These are phyloP conservation scores for Drymonia ruficornis DNA, from an alignment of 2,888 invertebrate species.

Conservation along the genomic window DNA sequence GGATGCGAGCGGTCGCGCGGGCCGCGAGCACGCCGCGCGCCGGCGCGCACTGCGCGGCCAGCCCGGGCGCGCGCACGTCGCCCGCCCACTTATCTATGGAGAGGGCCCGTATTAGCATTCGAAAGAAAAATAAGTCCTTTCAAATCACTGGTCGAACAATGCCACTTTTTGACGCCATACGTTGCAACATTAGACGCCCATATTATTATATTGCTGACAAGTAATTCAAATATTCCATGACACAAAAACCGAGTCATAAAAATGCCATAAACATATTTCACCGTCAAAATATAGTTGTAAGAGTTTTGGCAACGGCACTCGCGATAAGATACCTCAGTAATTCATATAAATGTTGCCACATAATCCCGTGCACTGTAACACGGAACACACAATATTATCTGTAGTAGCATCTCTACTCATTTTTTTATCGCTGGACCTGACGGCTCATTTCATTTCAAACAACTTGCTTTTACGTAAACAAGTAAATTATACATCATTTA, in stretches of 20 bases:
- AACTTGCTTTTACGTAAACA: too few species aligned
- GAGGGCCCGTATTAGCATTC: neutral
- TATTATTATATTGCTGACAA: too few species aligned
- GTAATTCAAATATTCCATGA: neutral
- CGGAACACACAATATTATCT: neutral
- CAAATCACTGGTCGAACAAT: too few species aligned
- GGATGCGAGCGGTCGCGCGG: conserved; percentile 26
- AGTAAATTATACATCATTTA: too few species aligned
- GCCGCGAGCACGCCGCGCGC: conserved; percentile 36
- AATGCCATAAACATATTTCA: neutral
- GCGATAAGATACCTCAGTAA: conserved; percentile 12
- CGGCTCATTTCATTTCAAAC: too few species aligned
- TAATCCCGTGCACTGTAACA: neutral
- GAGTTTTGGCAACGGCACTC: conserved; percentile 5
- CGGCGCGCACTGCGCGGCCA: conserved; percentile 46
- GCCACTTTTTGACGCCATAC: too few species aligned
- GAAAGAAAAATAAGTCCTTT: too few species aligned
- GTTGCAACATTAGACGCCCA: too few species aligned
- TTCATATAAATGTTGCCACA: conserved; percentile 7
- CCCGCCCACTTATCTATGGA: conserved; percentile 50
- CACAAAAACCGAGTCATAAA: neutral
- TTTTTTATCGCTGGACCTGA: too few species aligned
- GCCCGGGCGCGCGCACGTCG: conserved; percentile 45
- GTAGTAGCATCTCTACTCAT: too few species aligned
- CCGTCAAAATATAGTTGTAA: neutral